Percentiles rank a stretch among this genome's conserved stretches.
Evolutionary conservation across 2,113 vertebrate species (phyloP).

Genomic region (Puffinus mauretanicus): DNA sequence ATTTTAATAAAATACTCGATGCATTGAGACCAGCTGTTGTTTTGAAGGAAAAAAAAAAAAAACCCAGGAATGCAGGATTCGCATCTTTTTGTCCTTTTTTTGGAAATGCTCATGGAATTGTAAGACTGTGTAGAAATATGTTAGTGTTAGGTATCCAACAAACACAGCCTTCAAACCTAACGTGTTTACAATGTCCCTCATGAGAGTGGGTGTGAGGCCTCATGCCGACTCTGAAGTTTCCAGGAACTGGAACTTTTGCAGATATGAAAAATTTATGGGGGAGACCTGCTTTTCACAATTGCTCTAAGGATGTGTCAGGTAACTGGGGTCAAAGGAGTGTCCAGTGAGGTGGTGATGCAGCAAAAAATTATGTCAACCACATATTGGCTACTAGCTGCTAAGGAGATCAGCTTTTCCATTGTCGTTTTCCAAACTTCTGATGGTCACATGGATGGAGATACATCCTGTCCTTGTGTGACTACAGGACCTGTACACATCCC

Average conservation of each 20-base stretch:
- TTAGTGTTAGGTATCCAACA: not conserved
- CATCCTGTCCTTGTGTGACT: not conserved
- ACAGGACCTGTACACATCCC: rapidly evolving
- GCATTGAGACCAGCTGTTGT: not conserved
- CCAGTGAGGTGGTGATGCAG: not conserved
- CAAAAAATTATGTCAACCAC: not conserved
- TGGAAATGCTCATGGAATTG: not conserved
- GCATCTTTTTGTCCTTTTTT: not conserved
- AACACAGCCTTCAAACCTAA: not conserved
- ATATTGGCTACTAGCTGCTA: not conserved
- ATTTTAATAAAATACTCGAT: conserved; percentile 34
- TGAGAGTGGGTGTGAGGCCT: not conserved
- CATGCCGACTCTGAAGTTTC: not conserved
- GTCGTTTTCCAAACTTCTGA: not conserved
- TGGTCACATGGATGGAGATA: not conserved
- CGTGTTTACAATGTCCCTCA: not conserved
- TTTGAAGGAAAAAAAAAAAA: not conserved
- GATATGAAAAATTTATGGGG: not conserved
- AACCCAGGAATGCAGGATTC: not conserved
- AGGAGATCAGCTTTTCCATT: not conserved
- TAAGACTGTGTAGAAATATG: not conserved
- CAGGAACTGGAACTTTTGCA: not conserved
- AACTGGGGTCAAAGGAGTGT: not conserved
- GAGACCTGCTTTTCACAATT: not conserved
- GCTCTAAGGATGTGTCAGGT: not conserved